Evolutionary conservation across 2,888 invertebrate genomes (phyloP).

Genomic region (Phaonia tiefii): DNA sequence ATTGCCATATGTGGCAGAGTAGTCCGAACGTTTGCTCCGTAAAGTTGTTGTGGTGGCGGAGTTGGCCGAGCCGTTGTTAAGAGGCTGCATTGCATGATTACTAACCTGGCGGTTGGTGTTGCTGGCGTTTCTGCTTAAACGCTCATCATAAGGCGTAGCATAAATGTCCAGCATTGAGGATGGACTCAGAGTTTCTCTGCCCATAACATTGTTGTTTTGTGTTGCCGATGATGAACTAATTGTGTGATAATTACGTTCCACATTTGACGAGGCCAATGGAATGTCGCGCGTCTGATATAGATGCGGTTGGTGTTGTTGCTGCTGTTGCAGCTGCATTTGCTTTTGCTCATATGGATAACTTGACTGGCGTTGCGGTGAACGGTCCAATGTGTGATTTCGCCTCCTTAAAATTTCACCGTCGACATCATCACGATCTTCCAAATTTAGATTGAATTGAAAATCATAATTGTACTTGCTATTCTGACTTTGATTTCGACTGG

Average conservation of each 20-base stretch:
- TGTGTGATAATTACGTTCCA: slow-evolving; percentile 80
- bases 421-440: slow-evolving; percentile 68
- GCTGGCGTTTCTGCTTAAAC: slow-evolving; percentile 39
- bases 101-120: slow-evolving; percentile 57
- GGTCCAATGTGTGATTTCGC: slow-evolving; percentile 25
- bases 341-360: slow-evolving; percentile 22
- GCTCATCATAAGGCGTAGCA: slow-evolving; percentile 64
- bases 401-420: neutral
- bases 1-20: slow-evolving; percentile 69
- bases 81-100: slow-evolving; percentile 55
- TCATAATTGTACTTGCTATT: slow-evolving; percentile 75
- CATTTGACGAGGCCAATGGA: slow-evolving; percentile 72
- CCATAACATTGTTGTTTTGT: slow-evolving; percentile 68
- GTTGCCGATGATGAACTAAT: slow-evolving; percentile 71
- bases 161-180: slow-evolving; percentile 63
- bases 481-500: slow-evolving; percentile 62
- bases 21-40: slow-evolving; percentile 57
- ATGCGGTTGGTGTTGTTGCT: slow-evolving; percentile 63
- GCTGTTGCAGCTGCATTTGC: slow-evolving; percentile 24
- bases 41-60: slow-evolving; percentile 29
- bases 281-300: slow-evolving; percentile 73
- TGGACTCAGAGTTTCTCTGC: slow-evolving; percentile 69
- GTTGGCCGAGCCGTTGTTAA: slow-evolving; percentile 34
- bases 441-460: slow-evolving; percentile 76
- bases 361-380: slow-evolving; percentile 66